Conservation (phyloP, 2,113 vertebrate species). For the Chamaetylas fuelleborni region DNA sequence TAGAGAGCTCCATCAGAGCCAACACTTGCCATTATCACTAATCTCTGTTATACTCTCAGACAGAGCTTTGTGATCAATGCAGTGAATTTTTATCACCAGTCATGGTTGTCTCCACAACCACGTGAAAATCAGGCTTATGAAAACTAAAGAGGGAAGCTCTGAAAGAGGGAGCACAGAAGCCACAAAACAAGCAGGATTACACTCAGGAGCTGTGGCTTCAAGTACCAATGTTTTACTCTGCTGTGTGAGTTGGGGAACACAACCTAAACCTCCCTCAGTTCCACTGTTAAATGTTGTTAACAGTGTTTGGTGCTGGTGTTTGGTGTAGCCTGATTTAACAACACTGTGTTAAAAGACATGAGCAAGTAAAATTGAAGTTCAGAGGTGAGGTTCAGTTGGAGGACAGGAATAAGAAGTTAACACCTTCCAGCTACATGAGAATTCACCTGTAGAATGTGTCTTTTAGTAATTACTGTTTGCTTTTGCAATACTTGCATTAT, state of each 20-base stretch:
- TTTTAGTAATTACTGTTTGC: not conserved
- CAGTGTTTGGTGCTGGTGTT: not conserved
- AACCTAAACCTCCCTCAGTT: not conserved
- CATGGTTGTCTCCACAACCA: not conserved
- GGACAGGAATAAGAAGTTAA: not conserved
- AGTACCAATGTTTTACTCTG: not conserved
- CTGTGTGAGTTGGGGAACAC: not conserved
- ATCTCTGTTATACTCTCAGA: not conserved
- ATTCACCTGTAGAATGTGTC: not conserved
- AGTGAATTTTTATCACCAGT: not conserved
- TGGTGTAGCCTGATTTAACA: not conserved
- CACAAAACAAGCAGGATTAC: not conserved
- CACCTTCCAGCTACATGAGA: not conserved
- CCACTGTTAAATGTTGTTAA: not conserved
- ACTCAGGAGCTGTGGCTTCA: not conserved
- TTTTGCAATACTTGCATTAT: not conserved
- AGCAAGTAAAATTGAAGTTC: not conserved
- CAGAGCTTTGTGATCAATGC: not conserved
- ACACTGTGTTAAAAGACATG: not conserved
- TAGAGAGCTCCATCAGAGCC: not conserved
- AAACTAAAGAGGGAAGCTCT: not conserved
- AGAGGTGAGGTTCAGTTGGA: not conserved
- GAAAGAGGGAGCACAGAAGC: not conserved
- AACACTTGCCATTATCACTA: not conserved
- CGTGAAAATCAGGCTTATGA: not conserved